Conservation (phyloP, 2,888 invertebrate species). For the Andricus curvator region DNA sequence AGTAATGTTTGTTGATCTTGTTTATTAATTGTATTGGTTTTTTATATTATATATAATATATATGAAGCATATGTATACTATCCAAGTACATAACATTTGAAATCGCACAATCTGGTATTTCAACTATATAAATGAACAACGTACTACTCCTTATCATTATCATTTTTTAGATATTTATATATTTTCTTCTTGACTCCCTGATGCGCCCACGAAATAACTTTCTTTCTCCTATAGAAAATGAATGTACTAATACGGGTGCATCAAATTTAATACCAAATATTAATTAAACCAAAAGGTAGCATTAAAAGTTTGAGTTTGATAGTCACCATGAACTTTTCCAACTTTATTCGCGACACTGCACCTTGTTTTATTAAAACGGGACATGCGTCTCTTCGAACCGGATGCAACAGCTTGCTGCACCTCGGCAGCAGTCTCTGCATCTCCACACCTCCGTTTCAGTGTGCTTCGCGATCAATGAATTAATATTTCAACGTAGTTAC, state of each 20-base stretch:
- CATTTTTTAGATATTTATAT: too few species aligned
- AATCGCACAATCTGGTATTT: too few species aligned
- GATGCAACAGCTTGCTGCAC: constrained; percentile 75
- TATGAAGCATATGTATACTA: too few species aligned
- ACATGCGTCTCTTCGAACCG: constrained; percentile 61
- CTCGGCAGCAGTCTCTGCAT: constrained; percentile 57
- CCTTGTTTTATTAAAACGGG: constrained; percentile 47
- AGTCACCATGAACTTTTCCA: constrained; percentile 46
- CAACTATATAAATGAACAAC: too few species aligned
- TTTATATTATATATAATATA: too few species aligned
- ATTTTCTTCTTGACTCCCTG: too few species aligned
- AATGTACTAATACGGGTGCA: neutral
- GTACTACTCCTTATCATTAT: too few species aligned
- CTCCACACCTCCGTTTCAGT: constrained; percentile 67
- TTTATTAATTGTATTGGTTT: too few species aligned
- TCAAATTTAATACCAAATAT: neutral
- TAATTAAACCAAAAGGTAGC: neutral
- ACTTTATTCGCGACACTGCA: constrained; percentile 45
- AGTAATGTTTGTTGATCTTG: too few species aligned
- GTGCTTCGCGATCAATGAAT: constrained; percentile 65
- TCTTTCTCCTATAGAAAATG: neutral
- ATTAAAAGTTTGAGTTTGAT: neutral
- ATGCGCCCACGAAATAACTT: too few species aligned
- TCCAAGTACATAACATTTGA: too few species aligned
- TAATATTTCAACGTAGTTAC: constrained; percentile 70